Conservation (phyloP, 1,140 invertebrate species). For the Zophobas atratus region DNA sequence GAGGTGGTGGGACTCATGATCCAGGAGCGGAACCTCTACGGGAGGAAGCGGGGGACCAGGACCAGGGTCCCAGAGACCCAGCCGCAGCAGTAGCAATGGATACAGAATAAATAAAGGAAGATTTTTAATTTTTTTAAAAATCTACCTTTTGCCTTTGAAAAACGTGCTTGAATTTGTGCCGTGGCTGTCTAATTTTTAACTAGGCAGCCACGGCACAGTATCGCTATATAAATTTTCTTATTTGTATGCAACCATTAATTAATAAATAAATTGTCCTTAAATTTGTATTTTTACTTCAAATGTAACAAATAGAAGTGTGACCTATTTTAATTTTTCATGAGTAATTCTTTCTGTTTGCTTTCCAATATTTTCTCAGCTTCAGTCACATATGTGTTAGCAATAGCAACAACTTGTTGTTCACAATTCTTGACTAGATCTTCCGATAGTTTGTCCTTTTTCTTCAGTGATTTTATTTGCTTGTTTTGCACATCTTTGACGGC, state of each 20-base stretch:
- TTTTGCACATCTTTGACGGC: constrained; percentile 85
- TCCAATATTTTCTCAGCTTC: constrained; percentile 80
- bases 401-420: constrained; percentile 77
- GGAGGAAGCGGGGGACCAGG: constrained; percentile 49
- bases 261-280: constrained; percentile 14
- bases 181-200: constrained; percentile 57
- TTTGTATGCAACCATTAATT: constrained; percentile 4
- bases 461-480: constrained; percentile 79
- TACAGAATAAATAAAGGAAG: constrained; percentile 69
- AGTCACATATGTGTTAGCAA: constrained; percentile 77
- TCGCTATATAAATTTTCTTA: neutral
- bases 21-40: constrained; percentile 66
- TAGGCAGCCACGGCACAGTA: constrained; percentile 61
- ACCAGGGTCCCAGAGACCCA: constrained; percentile 69
- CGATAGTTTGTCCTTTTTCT: constrained; percentile 76
- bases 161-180: constrained; percentile 51
- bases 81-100: constrained; percentile 73
- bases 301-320: constrained; percentile 7
- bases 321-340: constrained; percentile 67
- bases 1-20: constrained; percentile 71
- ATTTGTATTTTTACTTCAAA: constrained; percentile 9
- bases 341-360: constrained; percentile 82
- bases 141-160: constrained; percentile 13
- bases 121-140: neutral
- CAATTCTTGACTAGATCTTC: constrained; percentile 78